Evolutionary conservation across 2,888 invertebrate genomes (phyloP).

Genomic region (Eurois occulta): DNA sequence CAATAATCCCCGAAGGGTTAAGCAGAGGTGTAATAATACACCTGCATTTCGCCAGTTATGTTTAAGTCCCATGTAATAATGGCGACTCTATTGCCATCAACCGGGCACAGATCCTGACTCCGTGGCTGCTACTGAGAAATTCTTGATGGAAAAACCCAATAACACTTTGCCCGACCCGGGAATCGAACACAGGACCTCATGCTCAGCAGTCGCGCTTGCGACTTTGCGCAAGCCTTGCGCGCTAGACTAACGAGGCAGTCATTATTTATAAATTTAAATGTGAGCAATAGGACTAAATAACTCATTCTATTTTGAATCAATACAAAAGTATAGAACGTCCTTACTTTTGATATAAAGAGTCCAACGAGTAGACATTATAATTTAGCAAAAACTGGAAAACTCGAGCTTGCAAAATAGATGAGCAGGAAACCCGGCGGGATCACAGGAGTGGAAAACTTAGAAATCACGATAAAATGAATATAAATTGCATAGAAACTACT

Average conservation of each 20-base stretch:
- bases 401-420: conserved; percentile 18
- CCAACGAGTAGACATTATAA: conserved; percentile 16
- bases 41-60: too few species aligned
- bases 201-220: neutral
- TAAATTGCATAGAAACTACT: conserved; percentile 21
- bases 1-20: too few species aligned
- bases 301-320: neutral
- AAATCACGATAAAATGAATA: conserved; percentile 31
- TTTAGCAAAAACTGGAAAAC: conserved; percentile 16
- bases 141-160: too few species aligned
- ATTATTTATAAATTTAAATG: too few species aligned
- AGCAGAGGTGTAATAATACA: neutral
- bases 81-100: neutral
- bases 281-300: neutral
- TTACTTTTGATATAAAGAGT: neutral
- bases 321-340: neutral
- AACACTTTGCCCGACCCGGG: too few species aligned
- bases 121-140: neutral
- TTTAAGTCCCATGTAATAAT: too few species aligned
- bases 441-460: conserved; percentile 29
- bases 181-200: neutral
- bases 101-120: too few species aligned
- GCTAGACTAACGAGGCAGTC: too few species aligned
- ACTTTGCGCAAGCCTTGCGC: too few species aligned
- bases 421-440: conserved; percentile 21